Base-by-base conservation (phyloP, 1,140 invertebrate species). In the Hirudo medicinalis region DNA sequence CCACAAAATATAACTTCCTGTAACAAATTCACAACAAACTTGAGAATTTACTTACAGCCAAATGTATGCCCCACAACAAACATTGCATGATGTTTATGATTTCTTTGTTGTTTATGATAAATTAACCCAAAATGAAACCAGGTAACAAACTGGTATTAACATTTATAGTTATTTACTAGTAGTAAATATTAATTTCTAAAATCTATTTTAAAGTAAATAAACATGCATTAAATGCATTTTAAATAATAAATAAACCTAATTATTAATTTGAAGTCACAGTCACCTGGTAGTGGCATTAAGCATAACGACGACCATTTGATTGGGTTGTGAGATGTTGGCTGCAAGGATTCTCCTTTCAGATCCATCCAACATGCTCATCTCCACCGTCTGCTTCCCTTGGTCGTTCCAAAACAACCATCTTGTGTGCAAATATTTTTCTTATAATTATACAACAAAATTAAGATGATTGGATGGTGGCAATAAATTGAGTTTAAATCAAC, bases 351-450 rank as follows among this genome's bases (percentile, higher is more conserved):
- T 63, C 29, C 57, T 22, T 25, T 63, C 22, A 13, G 22, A 32
- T 4, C 57, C 57, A 63, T 63, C 57, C 57, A 63, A n/a, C 57
- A 22, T 63, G 57, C 22, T 25, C 57, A 63, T 63, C 57, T 63
- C 57, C 9, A 63, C 29, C 2, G 57, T 63, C 11, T 63, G 22
- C 19, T 63, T 63, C 1, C 19, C 22, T 32, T 63, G 57, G 19
- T 63, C 57, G 17, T 63, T 63, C 57, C 57, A 63, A 22, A 63
- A 25, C 20, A 63, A 63, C 57, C 57, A 63, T 2, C 57, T 63
- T 49, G 11, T 17, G 11, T 2, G 13, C 3, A 49, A 15, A 49
- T 15, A 49, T 15, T 49, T 11, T 17, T 40, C 40, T 40, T 49
- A 49, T 17, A 36, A 49, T 8, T 49, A 40, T 40, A 40, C 11